Conservation (phyloP, 2,888 invertebrate species). For the Dusona sp. region DNA sequence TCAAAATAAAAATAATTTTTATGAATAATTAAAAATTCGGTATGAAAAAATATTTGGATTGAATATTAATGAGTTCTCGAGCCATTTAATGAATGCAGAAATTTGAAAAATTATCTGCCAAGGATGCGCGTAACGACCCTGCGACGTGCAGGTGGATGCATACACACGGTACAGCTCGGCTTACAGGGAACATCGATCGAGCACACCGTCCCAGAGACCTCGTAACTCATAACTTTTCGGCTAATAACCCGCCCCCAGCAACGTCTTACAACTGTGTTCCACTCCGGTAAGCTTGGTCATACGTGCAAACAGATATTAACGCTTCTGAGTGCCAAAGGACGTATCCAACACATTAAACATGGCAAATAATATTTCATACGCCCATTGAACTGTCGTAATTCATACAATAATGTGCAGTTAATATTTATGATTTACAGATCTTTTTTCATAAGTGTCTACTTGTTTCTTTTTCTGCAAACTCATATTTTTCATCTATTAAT, state of each 20-base stretch:
- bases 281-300: conserved; percentile 1
- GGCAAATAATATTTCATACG: not conserved
- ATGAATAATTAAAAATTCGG: not conserved
- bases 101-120: not conserved
- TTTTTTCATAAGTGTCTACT: not conserved
- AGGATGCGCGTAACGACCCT: not conserved
- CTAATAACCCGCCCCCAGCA: conserved; percentile 57
- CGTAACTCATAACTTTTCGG: conserved; percentile 63
- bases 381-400: not conserved
- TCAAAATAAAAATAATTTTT: no score
- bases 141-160: not conserved
- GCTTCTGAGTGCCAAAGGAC: not conserved
- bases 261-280: conserved; percentile 14
- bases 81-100: not conserved
- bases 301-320: conserved; percentile 12
- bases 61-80: not conserved
- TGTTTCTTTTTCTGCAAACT: not conserved
- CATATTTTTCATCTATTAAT: not conserved
- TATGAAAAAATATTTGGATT: not conserved
- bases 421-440: not conserved
- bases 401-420: not conserved
- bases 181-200: conserved; percentile 52
- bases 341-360: not conserved
- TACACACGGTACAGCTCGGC: conserved; percentile 1
- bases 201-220: conserved; percentile 42